Percentiles rank a stretch among this genome's conserved stretches.
Conservation (phyloP, 2,888 invertebrate species). For the Busseola fusca region DNA sequence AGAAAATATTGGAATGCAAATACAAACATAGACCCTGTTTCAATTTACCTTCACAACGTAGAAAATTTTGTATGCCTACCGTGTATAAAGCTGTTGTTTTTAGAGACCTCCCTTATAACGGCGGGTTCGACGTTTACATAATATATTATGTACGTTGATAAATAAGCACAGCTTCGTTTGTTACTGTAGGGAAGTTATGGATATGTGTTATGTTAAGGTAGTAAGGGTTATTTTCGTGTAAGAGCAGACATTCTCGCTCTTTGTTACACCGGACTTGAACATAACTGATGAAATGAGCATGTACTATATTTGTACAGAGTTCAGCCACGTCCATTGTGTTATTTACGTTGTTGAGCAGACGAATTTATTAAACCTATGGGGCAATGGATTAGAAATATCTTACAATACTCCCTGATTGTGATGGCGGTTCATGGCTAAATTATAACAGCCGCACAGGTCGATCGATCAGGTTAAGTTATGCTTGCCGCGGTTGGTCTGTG, state of each 20-base stretch:
- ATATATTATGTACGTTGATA: constrained; percentile 55
- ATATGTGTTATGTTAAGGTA: not conserved
- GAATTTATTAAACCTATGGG: too few species aligned
- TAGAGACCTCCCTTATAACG: constrained; percentile 38
- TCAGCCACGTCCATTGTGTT: too few species aligned
- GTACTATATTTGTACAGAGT: too few species aligned
- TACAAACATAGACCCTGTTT: constrained; percentile 52
- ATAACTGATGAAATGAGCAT: not conserved
- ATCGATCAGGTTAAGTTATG: too few species aligned
- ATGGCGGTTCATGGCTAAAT: too few species aligned
- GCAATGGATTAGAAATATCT: too few species aligned
- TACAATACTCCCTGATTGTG: too few species aligned
- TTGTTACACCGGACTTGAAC: not conserved
- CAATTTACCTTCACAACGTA: constrained; percentile 56
- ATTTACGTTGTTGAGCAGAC: too few species aligned
- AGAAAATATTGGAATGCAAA: constrained; percentile 58
- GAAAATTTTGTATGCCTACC: constrained; percentile 32
- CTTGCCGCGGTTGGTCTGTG: too few species aligned
- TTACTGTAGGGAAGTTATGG: not conserved
- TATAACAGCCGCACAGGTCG: too few species aligned
- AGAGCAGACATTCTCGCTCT: not conserved
- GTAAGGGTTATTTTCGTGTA: not conserved
- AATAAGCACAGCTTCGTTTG: constrained; percentile 42
- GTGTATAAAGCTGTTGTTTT: constrained; percentile 46
- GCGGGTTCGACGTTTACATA: constrained; percentile 46